Base-by-base conservation (phyloP, 2,888 invertebrate species). In the Polymixis flavicincta region DNA sequence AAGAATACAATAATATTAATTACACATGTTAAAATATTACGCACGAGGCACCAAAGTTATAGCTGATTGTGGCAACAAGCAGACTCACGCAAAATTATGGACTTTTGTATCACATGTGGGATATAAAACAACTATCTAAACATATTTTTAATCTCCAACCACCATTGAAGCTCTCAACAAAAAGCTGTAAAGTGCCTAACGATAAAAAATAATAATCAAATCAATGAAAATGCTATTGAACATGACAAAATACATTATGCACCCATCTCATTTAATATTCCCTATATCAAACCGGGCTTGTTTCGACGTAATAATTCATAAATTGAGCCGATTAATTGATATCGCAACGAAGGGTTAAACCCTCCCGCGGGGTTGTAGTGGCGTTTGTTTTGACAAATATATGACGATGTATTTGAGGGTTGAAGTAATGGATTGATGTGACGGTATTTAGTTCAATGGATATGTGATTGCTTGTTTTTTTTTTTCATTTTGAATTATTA, bases 301-400 rank as follows among this genome's bases (percentile, higher is more conserved):
- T 90, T 90, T 89, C 87, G 80, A 87, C 85, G 94, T 93, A 93
- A 94, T 95, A 95, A 95, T 94, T 95, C 95, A 96, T 94, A 95
- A 95, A 95, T 95, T 95, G 95, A 93, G 91, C 94, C 94, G 93
- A 95, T 95, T 96, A 95, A 96, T 96, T 95, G 96, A 95, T 94
- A 92, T 88, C 82, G 88, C 86, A 90, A 83, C 83, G 90, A 95
- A 94, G 96, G 95, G 95, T 95, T 94, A 91, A 92, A 84, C 91
- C 92, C 93, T 90, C 85, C 88, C 83, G 32, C 42, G 82, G 86
- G 87, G 72, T 71, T 76, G 76, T 72, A 86, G 76, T 85, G 88
- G 86, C 91, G 89, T 93, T 93, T 94, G 93, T 94, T 95, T 92
- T 95, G 94, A 95, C 95, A 92, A 93, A 94, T 91, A 91, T 88